Base-by-base conservation (phyloP, 2,888 invertebrate genomes). In the Torymus auratus region DNA sequence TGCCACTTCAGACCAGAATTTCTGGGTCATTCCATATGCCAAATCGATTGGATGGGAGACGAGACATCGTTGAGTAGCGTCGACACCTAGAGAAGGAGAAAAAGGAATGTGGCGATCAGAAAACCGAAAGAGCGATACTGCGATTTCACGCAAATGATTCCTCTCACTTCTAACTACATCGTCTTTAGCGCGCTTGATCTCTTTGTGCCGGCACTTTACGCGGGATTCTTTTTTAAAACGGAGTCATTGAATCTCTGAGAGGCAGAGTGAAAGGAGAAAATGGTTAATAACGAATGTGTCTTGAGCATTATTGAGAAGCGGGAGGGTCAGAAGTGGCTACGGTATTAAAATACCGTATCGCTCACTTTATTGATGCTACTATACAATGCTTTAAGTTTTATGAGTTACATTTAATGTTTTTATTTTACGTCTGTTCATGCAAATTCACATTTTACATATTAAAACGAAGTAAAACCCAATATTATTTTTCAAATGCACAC, bases 11-110 rank as follows among this genome's bases (percentile, higher is more conserved):
- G 55, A 1, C 50, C 60, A 20, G 58, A 73, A 76, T 84, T 84
- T 85, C 80, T 84, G 80, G 84, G 84, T 84, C 84, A 83, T 80
- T 83, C 82, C 81, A 82, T 83, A 84, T 82, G 84, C 84, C 81
- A 78, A 81, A 78, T 81, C 77, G 72, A 81, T 81, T 68, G 62
- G 50, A 81, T 55, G 65, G n/a, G 41, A 41, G 41, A 41, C 41
- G 41, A 53, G 41, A 65, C n/a, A 53, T 68, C 14, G 17, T 13
- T 12, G 53, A 78, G 23, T 61, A 13, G 12, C 13, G 52, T 20
- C 20, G 58, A 53, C 12, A 53, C n/a, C 7, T 13, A 53, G 23
- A 62, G 68, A 7, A 20, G 14, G 53, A 61, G 67, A 72, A 52
- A 52, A 5, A 60, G 2, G 20, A 50, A 13, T 20, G n/a, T 41